Evolutionary conservation across 2,113 vertebrate genomes (phyloP), one percentile per base, ranked within the genome.

Genomic region (Centropus unirufus): DNA sequence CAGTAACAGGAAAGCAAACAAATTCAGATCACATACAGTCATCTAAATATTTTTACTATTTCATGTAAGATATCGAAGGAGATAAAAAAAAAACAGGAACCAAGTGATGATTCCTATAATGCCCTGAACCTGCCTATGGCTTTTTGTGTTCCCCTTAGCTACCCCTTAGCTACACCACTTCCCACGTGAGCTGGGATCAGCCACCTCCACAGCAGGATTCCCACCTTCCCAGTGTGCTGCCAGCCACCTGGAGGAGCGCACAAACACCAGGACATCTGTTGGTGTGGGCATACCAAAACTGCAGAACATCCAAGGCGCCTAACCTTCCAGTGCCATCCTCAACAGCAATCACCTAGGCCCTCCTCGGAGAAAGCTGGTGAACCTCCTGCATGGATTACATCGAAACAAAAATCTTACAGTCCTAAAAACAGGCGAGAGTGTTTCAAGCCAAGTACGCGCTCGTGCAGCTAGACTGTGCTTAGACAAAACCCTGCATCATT

Each of bases 381-480:
- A 74, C n/a, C 24, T 54, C 30, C n/a, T 30, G n/a, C 40, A 40
- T 0, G 1, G n/a, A 73, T 62, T 20, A 61, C 0, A 1, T 11
- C 32, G 47, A 40, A 80, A 64, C 44, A 32, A 44, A 63, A 62
- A 47, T 23, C 6, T 1, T 17, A 24, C 3, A 24, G 47, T 9
- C n/a, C 63, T 44, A 47, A 63, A 44, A 72, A 36, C 21, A 46
- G 16, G 7, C 64, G 8, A 5, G 1, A 8, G 10, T n/a, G 27
- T 23, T 74, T 9, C 19, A 8, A 46, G 68, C 29, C 34, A 34
- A 47, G 17, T 44, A 42, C 9, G 34, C 40, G 59, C 62, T 47
- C 30, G 46, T 17, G 18, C 18, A 62, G 46, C 18, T 14, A 13
- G 11, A 40, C 2, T 18, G 58, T 18, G 58, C 21, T 62, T 5